Evolutionary conservation across 2,888 invertebrate genomes (phyloP).

Genomic region (Kryphioiulus occultus): DNA sequence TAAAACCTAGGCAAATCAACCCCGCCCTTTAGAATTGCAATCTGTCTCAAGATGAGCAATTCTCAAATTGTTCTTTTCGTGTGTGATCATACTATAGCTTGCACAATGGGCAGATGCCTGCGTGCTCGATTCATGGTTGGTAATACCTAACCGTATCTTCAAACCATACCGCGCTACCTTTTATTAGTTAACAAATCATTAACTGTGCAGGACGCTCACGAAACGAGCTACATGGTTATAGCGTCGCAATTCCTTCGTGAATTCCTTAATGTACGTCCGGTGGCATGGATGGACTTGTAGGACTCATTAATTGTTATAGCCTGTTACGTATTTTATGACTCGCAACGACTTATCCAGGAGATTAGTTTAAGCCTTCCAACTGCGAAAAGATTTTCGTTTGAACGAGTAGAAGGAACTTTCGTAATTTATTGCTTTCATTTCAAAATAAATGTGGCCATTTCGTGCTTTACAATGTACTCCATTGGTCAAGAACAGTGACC

Average conservation of each 20-base stretch:
- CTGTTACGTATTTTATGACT: background rate
- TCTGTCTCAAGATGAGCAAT: background rate
- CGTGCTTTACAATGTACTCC: background rate
- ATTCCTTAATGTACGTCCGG: background rate
- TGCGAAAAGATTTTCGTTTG: background rate
- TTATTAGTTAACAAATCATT: too few species aligned
- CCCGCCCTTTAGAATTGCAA: background rate
- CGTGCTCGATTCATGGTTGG: too few species aligned
- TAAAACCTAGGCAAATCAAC: background rate
- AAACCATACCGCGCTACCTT: too few species aligned
- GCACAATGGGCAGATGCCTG: too few species aligned
- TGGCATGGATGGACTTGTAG: background rate
- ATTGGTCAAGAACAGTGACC: background rate
- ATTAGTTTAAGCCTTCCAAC: background rate
- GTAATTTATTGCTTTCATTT: background rate
- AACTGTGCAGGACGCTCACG: too few species aligned
- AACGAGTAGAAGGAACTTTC: background rate
- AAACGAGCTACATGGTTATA: too few species aligned
- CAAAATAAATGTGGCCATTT: background rate
- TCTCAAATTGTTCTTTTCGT: too few species aligned
- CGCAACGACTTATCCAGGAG: background rate
- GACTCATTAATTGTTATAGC: background rate
- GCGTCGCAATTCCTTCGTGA: too few species aligned
- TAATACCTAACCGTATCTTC: too few species aligned
- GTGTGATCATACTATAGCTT: too few species aligned